These are phyloP conservation scores for Heteractis magnifica DNA, from an alignment of 92 coral and sea anemone species.

Conservation along the genomic window DNA sequence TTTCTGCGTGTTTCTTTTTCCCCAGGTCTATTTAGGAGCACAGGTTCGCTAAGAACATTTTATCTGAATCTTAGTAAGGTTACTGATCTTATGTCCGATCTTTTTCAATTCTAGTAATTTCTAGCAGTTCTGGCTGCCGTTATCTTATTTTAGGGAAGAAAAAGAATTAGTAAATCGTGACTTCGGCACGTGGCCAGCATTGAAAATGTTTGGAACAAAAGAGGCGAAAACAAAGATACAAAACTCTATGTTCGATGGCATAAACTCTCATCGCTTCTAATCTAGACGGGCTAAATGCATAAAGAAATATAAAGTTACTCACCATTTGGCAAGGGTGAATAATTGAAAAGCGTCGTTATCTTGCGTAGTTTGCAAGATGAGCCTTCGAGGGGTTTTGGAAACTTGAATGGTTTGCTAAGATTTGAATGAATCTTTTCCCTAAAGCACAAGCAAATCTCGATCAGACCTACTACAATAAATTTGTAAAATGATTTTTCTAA, in stretches of 20 bases:
- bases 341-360: slow-evolving; percentile 18
- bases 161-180: slow-evolving; percentile 27
- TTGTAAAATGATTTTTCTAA: background rate
- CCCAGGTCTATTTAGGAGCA: background rate
- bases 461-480: background rate
- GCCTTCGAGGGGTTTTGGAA: slow-evolving; percentile 11
- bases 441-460: background rate
- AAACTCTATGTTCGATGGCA: background rate
- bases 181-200: slow-evolving; percentile 44
- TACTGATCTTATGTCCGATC: background rate
- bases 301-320: background rate
- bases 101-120: background rate
- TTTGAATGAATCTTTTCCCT: slow-evolving; percentile 8
- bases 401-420: slow-evolving; percentile 16
- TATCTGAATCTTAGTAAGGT: background rate
- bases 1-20: background rate
- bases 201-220: slow-evolving; percentile 36
- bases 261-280: background rate
- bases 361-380: background rate
- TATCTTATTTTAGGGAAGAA: slow-evolving; percentile 8
- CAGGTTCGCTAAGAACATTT: background rate
- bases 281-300: background rate
- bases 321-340: slow-evolving; percentile 12
- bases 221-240: slow-evolving; percentile 7
- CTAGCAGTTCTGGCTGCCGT: background rate